Percentiles rank a stretch among this genome's conserved stretches.
Evolutionary conservation across 2,113 vertebrate species (phyloP).

Genomic region (Neolamprologus tretocephalus): DNA sequence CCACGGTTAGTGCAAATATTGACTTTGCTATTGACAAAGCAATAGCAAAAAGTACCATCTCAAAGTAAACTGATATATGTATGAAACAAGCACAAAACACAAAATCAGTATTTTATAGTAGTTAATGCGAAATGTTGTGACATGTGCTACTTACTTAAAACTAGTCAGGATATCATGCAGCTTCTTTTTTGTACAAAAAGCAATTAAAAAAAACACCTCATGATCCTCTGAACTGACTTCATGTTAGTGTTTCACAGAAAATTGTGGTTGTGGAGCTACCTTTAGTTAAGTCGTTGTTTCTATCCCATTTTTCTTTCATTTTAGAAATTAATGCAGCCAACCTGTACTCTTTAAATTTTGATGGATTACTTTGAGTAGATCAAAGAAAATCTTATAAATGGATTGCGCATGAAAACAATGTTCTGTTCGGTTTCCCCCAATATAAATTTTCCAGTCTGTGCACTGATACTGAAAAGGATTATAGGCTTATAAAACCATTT

Average conservation of each 20-base stretch:
- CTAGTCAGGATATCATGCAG: background rate
- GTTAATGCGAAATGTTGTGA: constrained; percentile 3
- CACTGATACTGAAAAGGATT: constrained; percentile 11
- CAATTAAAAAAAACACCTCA: background rate
- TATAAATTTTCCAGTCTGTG: constrained; percentile 24
- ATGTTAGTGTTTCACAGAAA: background rate
- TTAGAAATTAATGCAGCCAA: constrained; percentile 36
- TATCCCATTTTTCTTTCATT: constrained; percentile 13
- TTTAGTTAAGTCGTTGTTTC: background rate
- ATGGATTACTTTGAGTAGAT: constrained; percentile 53
- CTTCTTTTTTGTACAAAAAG: background rate
- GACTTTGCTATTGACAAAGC: constrained; percentile 72
- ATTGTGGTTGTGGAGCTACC: background rate
- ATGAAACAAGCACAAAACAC: constrained; percentile 9
- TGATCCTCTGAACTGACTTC: background rate
- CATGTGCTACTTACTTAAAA: background rate
- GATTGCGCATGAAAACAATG: constrained; percentile 37
- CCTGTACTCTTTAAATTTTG: constrained; percentile 38
- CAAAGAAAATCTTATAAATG: constrained; percentile 39
- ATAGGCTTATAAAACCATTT: background rate
- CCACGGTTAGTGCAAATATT: constrained; percentile 45
- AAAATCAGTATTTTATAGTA: constrained; percentile 21
- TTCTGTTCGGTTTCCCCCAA: background rate
- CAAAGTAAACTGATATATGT: constrained; percentile 46
- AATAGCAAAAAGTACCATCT: constrained; percentile 55